These are phyloP conservation scores for Zosterops japonicus DNA, from an alignment of 2,113 vertebrate genomes.

Conservation along the genomic window DNA sequence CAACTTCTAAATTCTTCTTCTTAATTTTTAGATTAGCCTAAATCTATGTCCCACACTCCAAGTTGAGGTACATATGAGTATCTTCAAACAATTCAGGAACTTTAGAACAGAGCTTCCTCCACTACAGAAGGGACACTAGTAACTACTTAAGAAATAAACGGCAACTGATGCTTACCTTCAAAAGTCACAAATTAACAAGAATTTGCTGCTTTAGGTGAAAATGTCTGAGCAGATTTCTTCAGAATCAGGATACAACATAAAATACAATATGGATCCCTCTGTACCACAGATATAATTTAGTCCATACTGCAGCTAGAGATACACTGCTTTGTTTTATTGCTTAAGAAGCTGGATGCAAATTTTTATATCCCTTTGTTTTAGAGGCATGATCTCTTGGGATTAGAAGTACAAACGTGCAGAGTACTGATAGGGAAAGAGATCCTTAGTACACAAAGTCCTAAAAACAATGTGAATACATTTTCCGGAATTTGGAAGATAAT, in stretches of 20 bases:
- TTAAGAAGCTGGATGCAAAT: neutral
- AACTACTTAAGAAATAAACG: neutral
- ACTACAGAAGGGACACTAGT: neutral
- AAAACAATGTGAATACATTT: neutral
- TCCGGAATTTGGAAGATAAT: neutral
- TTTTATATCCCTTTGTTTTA: constrained; percentile 37
- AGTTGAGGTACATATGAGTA: neutral
- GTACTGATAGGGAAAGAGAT: neutral
- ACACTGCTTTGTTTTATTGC: neutral
- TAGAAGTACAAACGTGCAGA: neutral
- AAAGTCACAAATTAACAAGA: neutral
- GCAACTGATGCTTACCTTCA: neutral
- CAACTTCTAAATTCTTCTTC: neutral
- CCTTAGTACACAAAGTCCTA: neutral
- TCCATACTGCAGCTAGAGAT: neutral
- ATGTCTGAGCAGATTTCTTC: neutral
- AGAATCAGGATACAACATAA: neutral
- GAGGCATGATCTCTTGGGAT: neutral
- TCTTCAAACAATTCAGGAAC: neutral
- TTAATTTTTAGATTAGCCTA: neutral
- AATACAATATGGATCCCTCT: neutral
- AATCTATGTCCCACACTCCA: neutral
- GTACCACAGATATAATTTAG: neutral
- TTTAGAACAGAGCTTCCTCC: neutral
- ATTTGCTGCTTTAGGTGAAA: neutral